These are phyloP conservation scores for Ptychodera flava DNA, from an alignment of 35 echinoderm and acorn worm genomes.

Conservation along the genomic window DNA sequence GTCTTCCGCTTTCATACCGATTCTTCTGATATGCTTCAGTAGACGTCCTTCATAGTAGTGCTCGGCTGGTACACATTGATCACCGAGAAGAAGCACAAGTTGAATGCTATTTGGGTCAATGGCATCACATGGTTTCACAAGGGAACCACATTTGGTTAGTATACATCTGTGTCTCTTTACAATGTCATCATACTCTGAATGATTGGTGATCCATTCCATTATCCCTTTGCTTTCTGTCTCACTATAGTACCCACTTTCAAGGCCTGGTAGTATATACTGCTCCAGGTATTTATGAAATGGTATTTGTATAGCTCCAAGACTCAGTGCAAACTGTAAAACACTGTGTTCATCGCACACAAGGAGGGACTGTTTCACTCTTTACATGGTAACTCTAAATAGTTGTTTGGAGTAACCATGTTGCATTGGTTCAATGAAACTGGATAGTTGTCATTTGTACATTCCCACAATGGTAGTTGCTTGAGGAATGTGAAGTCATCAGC, in stretches of 20 bases:
- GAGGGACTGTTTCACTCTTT: not conserved
- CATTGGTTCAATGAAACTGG: no score
- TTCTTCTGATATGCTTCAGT: not conserved
- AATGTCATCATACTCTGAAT: not conserved
- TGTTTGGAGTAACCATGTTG: not conserved
- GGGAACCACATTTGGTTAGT: not conserved
- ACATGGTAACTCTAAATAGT: not conserved
- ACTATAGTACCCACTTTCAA: not conserved
- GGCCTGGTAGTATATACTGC: not conserved
- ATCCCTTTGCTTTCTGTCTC: not conserved
- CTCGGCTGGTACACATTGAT: not conserved
- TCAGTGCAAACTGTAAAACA: not conserved
- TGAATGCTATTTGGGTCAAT: not conserved
- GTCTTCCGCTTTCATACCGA: not conserved
- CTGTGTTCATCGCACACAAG: not conserved
- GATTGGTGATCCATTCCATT: not conserved
- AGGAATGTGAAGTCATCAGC: no score
- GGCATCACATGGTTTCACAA: not conserved
- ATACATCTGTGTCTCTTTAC: not conserved
- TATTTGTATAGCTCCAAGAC: not conserved
- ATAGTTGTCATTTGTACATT: no score
- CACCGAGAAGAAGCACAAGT: not conserved
- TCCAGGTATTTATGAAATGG: not conserved
- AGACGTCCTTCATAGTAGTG: not conserved
- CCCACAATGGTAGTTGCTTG: no score